phyloP scores from a whole-genome alignment of 2,797 vertebrate species.

The Threskiornis aethiopicus region DNA sequence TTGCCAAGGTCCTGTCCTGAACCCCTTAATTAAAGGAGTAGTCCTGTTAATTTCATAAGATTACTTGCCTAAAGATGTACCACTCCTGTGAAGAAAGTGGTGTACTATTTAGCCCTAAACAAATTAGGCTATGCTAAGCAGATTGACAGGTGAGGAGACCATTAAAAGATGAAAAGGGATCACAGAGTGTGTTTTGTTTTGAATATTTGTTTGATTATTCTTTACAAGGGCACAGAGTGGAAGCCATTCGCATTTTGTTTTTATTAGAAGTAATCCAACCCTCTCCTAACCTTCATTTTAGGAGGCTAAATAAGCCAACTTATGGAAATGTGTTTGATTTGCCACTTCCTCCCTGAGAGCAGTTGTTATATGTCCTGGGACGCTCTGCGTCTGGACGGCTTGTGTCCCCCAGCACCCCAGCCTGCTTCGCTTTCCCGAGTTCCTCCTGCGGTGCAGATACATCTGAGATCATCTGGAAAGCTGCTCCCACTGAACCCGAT shows the following conservation, averaged over 20 bases:
- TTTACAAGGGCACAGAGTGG: not conserved
- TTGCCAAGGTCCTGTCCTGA: not conserved
- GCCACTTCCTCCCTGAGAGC: not conserved
- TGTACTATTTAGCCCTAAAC: not conserved
- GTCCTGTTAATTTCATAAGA: not conserved
- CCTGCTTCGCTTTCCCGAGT: fast-evolving
- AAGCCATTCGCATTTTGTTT: not conserved
- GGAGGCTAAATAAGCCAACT: not conserved
- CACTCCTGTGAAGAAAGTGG: not conserved
- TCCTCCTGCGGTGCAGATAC: not conserved
- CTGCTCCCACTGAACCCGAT: not conserved
- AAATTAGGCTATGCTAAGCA: not conserved
- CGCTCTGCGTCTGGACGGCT: not conserved
- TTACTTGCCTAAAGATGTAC: not conserved
- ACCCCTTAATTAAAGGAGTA: not conserved
- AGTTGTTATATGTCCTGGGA: not conserved
- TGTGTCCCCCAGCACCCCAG: not conserved
- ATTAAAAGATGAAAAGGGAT: not conserved
- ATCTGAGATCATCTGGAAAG: not conserved
- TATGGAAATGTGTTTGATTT: not conserved
- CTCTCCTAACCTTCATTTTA: not conserved
- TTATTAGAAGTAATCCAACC: not conserved
- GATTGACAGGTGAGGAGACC: not conserved
- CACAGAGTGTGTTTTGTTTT: not conserved
- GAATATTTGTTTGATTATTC: not conserved